Evolutionary conservation across 2,888 invertebrate species (phyloP), one percentile per base, ranked within the genome.

Genomic region (Abrostola triplasia): DNA sequence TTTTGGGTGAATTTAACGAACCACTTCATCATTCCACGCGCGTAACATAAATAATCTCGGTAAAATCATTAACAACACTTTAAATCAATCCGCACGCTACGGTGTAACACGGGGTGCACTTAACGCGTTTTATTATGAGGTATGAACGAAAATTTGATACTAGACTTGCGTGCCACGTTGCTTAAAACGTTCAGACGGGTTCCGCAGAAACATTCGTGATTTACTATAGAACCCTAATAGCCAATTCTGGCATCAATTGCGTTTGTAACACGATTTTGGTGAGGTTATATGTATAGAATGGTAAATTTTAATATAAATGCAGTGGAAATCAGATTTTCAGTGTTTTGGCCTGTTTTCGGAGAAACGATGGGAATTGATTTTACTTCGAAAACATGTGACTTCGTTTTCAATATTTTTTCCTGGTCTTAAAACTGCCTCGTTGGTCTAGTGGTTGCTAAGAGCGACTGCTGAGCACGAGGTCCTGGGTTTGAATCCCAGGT

Each of bases 121-220:
- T 90, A 91, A 92, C 88, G 86, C 87, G 86, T 91, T 91, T 92
- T 91, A 91, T 92, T 90, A 92, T 84, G 73, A 73, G 59, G 89
- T 91, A 90, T 90, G 88, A 92, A 89, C 87, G 91, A 90, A 90
- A 90, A 90, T 91, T 91, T 90, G 89, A 90, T 90, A 88, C 85
- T 79, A 79, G 78, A 87, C 84, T 89, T 84, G 86, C 88, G 87
- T 87, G 89, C 84, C 83, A 81, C 74, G 77, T 74, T 67, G 71
- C 84, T 81, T 81, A 86, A 83, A 84, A 82, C 83, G 84, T 76
- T 79, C 80, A 82, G 87, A 82, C 84, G 85, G 83, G 83, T 80
- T 83, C 80, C 76, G 81, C 82, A 79, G 85, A 83, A 83, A 86
- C 84, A 82, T 60, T 44, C 80, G 83, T 83, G 87, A 89, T 88